Conservation (phyloP, 1,140 invertebrate species). For the Protaetia brevitarsis region DNA sequence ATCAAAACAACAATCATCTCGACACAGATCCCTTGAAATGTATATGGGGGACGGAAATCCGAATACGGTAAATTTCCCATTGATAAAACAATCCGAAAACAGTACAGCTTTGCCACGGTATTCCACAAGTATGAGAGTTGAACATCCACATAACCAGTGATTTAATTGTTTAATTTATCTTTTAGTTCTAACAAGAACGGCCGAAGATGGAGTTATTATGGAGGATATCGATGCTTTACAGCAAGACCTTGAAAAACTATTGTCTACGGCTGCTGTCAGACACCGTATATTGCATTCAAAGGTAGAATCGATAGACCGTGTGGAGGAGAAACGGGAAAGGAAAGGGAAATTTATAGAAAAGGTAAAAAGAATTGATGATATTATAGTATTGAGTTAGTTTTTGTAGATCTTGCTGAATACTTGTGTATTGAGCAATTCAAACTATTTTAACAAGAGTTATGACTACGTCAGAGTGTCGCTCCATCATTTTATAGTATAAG, state of each 20-base stretch:
- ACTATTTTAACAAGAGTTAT: no score
- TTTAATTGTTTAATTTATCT: slow-evolving; percentile 23
- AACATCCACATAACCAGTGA: neutral
- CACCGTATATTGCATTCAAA: slow-evolving; percentile 74
- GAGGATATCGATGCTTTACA: slow-evolving; percentile 84
- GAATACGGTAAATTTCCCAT: slow-evolving; percentile 30
- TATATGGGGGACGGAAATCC: neutral
- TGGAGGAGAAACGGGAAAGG: slow-evolving; percentile 65
- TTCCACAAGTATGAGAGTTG: slow-evolving; percentile 40
- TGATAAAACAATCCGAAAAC: slow-evolving; percentile 50
- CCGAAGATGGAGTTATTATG: slow-evolving; percentile 65
- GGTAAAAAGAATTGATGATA: no score
- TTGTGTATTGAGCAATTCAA: neutral
- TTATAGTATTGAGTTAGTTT: no score
- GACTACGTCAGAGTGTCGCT: no score
- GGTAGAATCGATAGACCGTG: slow-evolving; percentile 65
- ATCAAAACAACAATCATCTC: slow-evolving; percentile 4
- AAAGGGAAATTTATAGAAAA: slow-evolving; percentile 57
- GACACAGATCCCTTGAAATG: neutral
- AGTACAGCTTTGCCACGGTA: slow-evolving; percentile 56
- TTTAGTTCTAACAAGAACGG: slow-evolving; percentile 56
- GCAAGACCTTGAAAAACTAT: slow-evolving; percentile 80
- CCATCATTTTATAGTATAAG: no score
- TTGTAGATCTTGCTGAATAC: no score
- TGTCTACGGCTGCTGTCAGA: slow-evolving; percentile 77